Evolutionary conservation across 2,797 vertebrate genomes (phyloP), one percentile per base, ranked within the genome.

Genomic region (Oreortyx pictus): DNA sequence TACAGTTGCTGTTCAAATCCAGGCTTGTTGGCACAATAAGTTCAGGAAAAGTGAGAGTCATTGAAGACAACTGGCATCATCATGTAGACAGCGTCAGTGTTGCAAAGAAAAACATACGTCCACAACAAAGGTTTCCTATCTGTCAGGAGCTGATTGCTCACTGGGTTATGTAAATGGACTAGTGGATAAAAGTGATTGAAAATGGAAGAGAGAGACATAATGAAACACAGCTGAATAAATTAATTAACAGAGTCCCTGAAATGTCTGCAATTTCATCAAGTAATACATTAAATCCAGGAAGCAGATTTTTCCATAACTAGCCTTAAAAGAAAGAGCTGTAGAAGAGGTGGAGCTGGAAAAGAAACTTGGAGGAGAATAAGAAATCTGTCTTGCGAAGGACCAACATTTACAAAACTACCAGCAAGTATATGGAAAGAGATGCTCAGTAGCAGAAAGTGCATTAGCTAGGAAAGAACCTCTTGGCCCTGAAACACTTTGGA

Each of bases 281-380:
- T 44, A 73, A 41, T 47, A 47, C 5, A 41, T 64, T 76, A 86
- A 71, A 49, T 41, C 23, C 37, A 31, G 17, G 41, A 74, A 88
- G 43, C 20, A 82, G 64, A 60, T 18, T 75, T 88, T 93, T 90
- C 75, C 31, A 2, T 52, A 60, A 67, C 47, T 76, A 64, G 11
- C 27, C 13, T 84, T 84, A 67, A 80, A 90, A 27, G 39, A 74
- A 88, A 83, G 59, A 82, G 39, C 77, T 77, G 60, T 41, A 79
- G 60, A 70, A 81, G 50, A 84, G 12, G 24, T 64, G 39, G 29
- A 84, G 29, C n/a, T 93, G 62, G 54, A 86, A 92, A 92, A 84
- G 70, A 84, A 91, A 78, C 43, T 83, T 90, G 71, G 59, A 88
- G 87, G 14, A 92, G 54, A 86, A 93, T 67, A 44, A 88, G 35